Conservation (phyloP, 2,888 invertebrate genomes). For the Polyommatus icarus region DNA sequence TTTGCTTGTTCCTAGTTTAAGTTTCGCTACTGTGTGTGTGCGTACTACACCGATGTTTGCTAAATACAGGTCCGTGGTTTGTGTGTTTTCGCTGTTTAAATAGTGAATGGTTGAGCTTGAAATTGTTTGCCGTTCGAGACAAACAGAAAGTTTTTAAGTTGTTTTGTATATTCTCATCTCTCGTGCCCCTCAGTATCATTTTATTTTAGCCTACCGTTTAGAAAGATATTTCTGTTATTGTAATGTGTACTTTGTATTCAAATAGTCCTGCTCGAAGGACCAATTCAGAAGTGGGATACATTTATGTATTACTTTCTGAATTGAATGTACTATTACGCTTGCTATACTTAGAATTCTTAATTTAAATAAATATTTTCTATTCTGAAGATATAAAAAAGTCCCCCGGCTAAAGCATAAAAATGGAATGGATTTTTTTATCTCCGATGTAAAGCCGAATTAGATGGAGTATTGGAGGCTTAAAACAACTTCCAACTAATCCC, state of each 20-base stretch:
- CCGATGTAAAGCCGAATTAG: not conserved
- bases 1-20: not conserved
- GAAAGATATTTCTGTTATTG: not conserved
- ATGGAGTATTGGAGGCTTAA: not conserved
- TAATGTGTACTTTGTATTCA: constrained; percentile 2
- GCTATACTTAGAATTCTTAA: not conserved
- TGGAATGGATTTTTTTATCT: not conserved
- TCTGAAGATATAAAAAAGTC: not conserved
- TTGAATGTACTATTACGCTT: not conserved
- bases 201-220: not conserved
- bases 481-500: constrained; percentile 23
- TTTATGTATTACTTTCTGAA: not conserved
- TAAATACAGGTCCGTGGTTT: constrained; percentile 8
- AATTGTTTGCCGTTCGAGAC: constrained; percentile 14
- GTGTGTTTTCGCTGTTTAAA: constrained; percentile 19
- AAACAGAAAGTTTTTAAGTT: constrained; percentile 24
- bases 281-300: constrained; percentile 1
- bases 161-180: not conserved
- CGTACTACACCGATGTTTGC: constrained; percentile 1
- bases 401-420: not conserved
- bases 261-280: constrained; percentile 1
- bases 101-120: constrained; percentile 2
- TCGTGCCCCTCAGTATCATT: not conserved
- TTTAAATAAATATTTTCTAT: not conserved
- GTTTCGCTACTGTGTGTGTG: not conserved